These are phyloP conservation scores for Melanaphis sacchari DNA, from an alignment of 1,140 invertebrate genomes.

Conservation along the genomic window DNA sequence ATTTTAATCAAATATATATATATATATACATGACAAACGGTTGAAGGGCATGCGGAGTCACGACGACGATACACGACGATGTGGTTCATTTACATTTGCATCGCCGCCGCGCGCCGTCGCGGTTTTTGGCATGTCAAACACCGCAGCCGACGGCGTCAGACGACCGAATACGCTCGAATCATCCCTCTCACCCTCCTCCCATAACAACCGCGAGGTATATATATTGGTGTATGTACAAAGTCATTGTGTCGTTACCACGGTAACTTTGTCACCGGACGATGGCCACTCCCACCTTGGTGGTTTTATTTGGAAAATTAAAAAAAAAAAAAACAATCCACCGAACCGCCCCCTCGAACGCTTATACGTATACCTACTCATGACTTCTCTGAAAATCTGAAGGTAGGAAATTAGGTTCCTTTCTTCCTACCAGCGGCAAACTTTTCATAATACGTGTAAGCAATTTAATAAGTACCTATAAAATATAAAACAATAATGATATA, in stretches of 20 bases:
- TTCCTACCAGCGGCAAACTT: neutral
- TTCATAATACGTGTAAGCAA: neutral
- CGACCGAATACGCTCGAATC: neutral
- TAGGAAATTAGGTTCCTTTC: neutral
- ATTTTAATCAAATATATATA: slow-evolving; percentile 3
- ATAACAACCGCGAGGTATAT: neutral
- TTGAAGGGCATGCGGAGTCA: neutral
- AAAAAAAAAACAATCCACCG: neutral
- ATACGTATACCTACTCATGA: neutral
- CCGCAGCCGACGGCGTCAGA: neutral
- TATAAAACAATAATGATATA: neutral
- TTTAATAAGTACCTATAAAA: neutral
- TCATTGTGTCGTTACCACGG: slow-evolving; percentile 23
- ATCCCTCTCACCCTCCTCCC: neutral
- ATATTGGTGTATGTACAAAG: neutral
- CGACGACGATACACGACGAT: neutral
- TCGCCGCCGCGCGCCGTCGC: neutral
- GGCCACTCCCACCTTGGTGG: neutral
- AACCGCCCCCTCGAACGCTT: neutral
- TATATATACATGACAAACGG: neutral
- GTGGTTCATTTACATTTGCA: slow-evolving; percentile 35
- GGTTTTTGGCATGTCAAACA: slow-evolving; percentile 25
- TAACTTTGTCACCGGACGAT: slow-evolving; percentile 23
- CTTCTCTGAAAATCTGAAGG: neutral
- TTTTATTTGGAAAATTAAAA: neutral